phyloP scores from a whole-genome alignment of 2,888 invertebrate genomes.

The Pasiphila rectangulata region DNA sequence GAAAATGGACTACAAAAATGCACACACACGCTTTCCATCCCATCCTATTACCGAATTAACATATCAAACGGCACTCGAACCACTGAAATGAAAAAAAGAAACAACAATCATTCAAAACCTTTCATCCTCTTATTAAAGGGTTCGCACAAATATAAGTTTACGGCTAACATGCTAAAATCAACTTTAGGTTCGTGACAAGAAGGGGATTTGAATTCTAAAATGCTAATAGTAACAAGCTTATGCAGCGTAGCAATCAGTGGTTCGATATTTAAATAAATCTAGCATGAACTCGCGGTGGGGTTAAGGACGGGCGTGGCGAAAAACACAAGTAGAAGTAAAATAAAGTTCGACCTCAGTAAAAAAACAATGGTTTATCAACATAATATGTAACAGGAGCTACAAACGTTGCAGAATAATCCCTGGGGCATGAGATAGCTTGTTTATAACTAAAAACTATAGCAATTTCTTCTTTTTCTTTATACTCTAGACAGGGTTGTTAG shows the following conservation, averaged over 20 bases:
- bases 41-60: conserved; percentile 75
- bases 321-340: neutral
- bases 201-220: conserved; percentile 29
- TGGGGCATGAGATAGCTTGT: too few species aligned
- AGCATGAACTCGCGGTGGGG: conserved; percentile 64
- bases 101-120: conserved; percentile 69
- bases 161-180: conserved; percentile 34
- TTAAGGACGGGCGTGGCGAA: conserved; percentile 23
- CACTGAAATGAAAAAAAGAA: conserved; percentile 59
- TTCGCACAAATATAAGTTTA: conserved; percentile 32
- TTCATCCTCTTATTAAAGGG: conserved; percentile 76
- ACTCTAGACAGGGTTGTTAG: too few species aligned
- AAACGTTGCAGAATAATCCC: too few species aligned
- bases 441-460: too few species aligned
- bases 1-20: conserved; percentile 59
- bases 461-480: too few species aligned
- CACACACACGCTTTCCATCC: conserved; percentile 62
- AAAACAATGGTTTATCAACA: too few species aligned
- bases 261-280: conserved; percentile 73
- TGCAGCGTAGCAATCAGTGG: conserved; percentile 69
- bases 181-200: conserved; percentile 33
- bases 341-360: too few species aligned
- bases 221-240: conserved; percentile 60
- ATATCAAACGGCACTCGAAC: conserved; percentile 72
- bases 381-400: too few species aligned